Percentiles rank a stretch among this genome's conserved stretches.
Evolutionary conservation across 2,113 vertebrate species (phyloP).

Genomic region (Nanger granti): DNA sequence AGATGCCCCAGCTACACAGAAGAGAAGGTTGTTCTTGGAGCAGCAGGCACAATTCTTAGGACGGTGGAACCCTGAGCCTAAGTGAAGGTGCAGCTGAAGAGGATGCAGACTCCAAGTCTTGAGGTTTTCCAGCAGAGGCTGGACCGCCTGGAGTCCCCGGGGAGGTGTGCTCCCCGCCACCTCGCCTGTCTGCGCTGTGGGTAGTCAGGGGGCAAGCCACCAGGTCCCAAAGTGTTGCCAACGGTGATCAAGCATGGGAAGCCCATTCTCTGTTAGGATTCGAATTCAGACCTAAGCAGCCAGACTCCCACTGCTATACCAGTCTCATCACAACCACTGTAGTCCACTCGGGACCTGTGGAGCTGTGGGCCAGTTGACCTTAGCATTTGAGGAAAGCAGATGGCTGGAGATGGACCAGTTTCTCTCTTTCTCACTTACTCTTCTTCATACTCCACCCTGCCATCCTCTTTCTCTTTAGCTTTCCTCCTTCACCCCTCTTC

Average conservation of each 20-base stretch:
- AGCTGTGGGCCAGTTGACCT: background rate
- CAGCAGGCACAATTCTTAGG: background rate
- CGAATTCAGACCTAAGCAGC: background rate
- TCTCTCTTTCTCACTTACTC: background rate
- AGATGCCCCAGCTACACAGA: background rate
- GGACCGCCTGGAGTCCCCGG: background rate
- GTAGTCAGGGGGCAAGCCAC: background rate
- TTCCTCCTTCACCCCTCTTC: background rate
- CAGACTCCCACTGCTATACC: background rate
- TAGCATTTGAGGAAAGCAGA: background rate
- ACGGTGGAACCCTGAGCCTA: background rate
- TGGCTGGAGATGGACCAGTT: background rate
- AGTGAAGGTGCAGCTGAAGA: background rate
- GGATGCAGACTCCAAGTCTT: background rate
- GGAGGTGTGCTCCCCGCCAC: background rate
- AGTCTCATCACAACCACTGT: background rate
- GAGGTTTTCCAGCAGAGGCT: background rate
- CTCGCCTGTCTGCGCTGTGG: background rate
- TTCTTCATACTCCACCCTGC: background rate
- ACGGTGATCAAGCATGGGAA: fast-evolving
- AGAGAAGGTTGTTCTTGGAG: background rate
- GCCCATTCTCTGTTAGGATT: background rate
- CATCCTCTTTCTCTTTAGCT: background rate
- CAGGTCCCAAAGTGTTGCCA: background rate
- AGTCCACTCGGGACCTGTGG: background rate